A percentile compares a stretch with the other conserved stretches of the same genome.
phyloP scores from a whole-genome alignment of 1,140 invertebrate genomes.

The Drosophila prosaltans region DNA sequence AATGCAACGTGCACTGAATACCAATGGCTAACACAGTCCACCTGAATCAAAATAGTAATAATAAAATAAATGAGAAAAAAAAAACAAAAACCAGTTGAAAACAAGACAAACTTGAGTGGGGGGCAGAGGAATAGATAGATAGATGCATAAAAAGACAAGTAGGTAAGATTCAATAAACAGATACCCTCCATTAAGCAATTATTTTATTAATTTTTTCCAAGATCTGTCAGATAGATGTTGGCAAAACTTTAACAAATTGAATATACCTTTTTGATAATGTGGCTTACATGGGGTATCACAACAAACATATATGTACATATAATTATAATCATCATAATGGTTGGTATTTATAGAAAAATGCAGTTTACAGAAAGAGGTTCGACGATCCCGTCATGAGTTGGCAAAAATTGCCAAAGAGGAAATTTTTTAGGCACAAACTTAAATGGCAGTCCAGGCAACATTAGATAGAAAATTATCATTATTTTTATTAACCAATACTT shows the following conservation, averaged over 20 bases:
- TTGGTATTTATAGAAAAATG: slow-evolving; percentile 42
- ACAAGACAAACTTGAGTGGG: neutral
- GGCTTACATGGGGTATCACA: neutral
- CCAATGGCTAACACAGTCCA: neutral
- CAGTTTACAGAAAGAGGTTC: slow-evolving; percentile 30
- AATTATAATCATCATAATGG: slow-evolving; percentile 52
- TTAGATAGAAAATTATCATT: no score
- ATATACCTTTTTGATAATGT: neutral
- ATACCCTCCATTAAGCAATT: neutral
- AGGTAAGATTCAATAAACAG: neutral
- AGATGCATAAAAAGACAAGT: neutral
- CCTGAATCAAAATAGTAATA: neutral
- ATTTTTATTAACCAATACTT: no score
- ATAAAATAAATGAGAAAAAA: neutral
- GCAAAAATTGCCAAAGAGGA: slow-evolving; percentile 36
- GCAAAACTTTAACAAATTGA: neutral
- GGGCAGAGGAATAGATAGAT: no score
- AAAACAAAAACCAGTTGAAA: slow-evolving; percentile 1
- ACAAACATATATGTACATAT: neutral
- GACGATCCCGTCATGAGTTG: slow-evolving; percentile 47
- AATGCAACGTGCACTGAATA: slow-evolving; percentile 19
- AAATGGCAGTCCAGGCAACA: no score
- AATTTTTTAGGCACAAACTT: no score
- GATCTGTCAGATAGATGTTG: neutral
- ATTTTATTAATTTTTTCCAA: no score